phyloP scores from a whole-genome alignment of 2,797 vertebrate species.

The Vespertilio murinus region DNA sequence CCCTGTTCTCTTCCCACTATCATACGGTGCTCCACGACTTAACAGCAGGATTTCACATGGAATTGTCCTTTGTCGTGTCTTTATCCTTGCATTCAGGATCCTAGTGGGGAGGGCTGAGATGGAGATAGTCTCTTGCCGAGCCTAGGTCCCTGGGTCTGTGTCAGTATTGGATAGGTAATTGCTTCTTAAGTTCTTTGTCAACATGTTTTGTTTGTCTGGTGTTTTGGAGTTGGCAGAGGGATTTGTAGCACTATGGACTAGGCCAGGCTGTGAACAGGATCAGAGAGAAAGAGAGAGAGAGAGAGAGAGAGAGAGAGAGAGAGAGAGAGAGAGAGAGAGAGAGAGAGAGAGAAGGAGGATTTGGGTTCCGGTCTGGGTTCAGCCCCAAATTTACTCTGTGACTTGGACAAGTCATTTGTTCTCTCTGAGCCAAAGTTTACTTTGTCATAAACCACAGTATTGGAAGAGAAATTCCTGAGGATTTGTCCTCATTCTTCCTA shows the following conservation, averaged over 20 bases:
- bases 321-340: too few relatives aligned
- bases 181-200: slow-evolving; percentile 27
- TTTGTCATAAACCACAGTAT: background rate
- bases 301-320: too few relatives aligned
- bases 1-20: background rate
- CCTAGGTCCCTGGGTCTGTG: background rate
- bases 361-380: background rate
- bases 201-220: slow-evolving; percentile 10
- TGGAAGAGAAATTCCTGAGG: background rate
- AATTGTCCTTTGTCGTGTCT: background rate
- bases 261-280: background rate
- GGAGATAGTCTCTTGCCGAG: background rate
- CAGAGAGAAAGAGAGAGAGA: background rate
- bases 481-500: background rate
- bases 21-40: background rate
- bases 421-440: background rate
- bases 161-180: background rate
- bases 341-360: background rate
- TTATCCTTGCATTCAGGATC: background rate
- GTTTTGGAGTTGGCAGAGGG: background rate
- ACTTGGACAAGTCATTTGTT: background rate
- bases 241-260: background rate
- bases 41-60: background rate
- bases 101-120: background rate
- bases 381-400: background rate